phyloP scores from a whole-genome alignment of 2,113 vertebrate genomes.

The Ellobius talpinus region DNA sequence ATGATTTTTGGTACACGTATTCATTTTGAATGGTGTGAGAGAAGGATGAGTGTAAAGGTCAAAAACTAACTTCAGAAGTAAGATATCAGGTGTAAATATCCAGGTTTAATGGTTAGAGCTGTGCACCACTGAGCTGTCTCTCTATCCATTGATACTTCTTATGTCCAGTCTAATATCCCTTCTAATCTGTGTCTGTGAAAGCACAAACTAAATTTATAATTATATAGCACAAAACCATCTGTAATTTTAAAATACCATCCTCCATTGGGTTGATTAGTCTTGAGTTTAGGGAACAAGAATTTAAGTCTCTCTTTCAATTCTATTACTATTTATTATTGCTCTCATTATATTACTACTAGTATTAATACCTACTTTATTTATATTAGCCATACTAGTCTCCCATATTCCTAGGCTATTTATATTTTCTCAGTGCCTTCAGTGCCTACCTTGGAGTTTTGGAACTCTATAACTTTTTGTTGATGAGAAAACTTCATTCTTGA shows the following conservation, averaged over 20 bases:
- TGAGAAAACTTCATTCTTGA: not conserved
- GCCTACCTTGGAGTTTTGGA: not conserved
- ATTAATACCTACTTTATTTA: not conserved
- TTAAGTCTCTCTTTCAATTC: not conserved
- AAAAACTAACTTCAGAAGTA: not conserved
- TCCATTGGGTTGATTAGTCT: not conserved
- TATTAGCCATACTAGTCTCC: not conserved
- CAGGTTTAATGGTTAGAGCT: not conserved
- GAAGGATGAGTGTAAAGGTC: too few relatives aligned
- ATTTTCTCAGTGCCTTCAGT: not conserved
- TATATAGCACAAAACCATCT: not conserved
- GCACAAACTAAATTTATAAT: not conserved
- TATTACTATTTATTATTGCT: not conserved
- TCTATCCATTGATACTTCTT: not conserved
- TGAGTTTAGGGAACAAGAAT: not conserved
- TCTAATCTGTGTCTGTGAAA: accelerated
- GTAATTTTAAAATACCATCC: not conserved
- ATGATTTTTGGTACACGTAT: not conserved
- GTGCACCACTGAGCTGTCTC: not conserved
- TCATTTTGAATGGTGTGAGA: accelerated
- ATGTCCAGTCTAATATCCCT: not conserved
- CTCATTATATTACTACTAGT: not conserved
- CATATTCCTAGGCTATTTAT: not conserved
- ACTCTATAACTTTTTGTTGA: too few relatives aligned
- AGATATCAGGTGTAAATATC: too few relatives aligned